Evolutionary conservation across 1,140 invertebrate genomes (phyloP).

Genomic region (Drosophila simulans): DNA sequence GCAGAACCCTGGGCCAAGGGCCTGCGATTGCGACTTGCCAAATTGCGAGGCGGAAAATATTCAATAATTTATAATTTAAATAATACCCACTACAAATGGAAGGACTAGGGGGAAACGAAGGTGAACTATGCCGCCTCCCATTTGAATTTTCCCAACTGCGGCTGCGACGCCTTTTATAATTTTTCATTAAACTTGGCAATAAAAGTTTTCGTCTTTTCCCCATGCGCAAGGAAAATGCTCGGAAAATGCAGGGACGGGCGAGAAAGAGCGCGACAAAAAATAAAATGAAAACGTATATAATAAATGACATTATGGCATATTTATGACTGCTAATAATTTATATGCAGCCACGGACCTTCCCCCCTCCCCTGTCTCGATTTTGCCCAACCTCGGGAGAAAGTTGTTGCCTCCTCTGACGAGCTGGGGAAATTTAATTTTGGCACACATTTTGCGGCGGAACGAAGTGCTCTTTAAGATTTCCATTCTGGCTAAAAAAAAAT

Average conservation of each 20-base stretch:
- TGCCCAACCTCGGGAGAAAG: constrained; percentile 32
- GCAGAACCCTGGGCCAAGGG: constrained; percentile 32
- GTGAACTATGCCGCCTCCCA: constrained; percentile 69
- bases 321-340: constrained; percentile 83
- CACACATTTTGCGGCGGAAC: constrained; percentile 23
- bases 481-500: neutral
- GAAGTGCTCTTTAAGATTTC: constrained; percentile 28
- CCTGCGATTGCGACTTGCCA: constrained; percentile 43
- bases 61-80: constrained; percentile 83
- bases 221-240: constrained; percentile 60
- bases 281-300: constrained; percentile 75
- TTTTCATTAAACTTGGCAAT: constrained; percentile 83
- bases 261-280: constrained; percentile 36
- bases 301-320: constrained; percentile 83
- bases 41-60: constrained; percentile 72
- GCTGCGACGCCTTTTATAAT: constrained; percentile 75
- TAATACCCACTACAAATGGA: constrained; percentile 72
- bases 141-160: constrained; percentile 57
- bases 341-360: constrained; percentile 67
- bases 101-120: constrained; percentile 31
- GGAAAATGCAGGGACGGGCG: constrained; percentile 28
- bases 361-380: constrained; percentile 12
- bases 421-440: constrained; percentile 47
- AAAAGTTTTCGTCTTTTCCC: constrained; percentile 75
- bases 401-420: constrained; percentile 19